Base-by-base conservation (phyloP, 2,797 vertebrate species). In the Spea hammondii region DNA sequence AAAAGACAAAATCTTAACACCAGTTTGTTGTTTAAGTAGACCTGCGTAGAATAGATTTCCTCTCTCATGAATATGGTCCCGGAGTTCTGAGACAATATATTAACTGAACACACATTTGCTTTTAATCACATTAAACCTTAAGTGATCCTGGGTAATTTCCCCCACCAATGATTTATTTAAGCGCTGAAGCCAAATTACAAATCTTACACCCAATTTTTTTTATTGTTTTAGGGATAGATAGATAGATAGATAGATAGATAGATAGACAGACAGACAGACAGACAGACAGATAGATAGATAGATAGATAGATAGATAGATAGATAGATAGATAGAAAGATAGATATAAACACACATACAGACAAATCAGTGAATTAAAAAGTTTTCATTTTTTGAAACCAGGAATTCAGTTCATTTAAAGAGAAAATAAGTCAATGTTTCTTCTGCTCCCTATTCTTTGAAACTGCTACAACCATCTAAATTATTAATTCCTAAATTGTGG, bases 111-210 rank as follows among this genome's bases (percentile, higher is more conserved):
- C 90, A 88, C 91, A 85, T 92, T 89, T 92, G 91, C 91, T 91
- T 85, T 90, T 92, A 92, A 93, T 90, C 91, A 91, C 90, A 88
- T 93, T 90, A 90, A 87, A 83, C 89, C 89, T 90, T 89, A 91
- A 93, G 87, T 90, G 90, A 91, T 88, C 88, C 87, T 87, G 89
- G 90, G 89, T 89, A 90, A 92, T 92, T 93, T 94, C 89, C 90
- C 87, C 88, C 91, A 89, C 89, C 91, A 88, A 91, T 90, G 90
- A 90, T 90, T 92, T 91, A 89, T 92, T 89, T 91, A 89, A 91
- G 86, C 87, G 86, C 89, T 87, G 88, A 87, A 86, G 84, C 86
- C 83, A 89, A 89, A 89, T 90, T 89, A 87, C 88, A 89, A 47
- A 85, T 82, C 87, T 90, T 87, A 84, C 87, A 79, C 80, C 82